A percentile compares a stretch with the other conserved stretches of the same genome.
These are phyloP conservation scores for Eolophus roseicapilla DNA, from an alignment of 2,113 vertebrate species.

Conservation along the genomic window DNA sequence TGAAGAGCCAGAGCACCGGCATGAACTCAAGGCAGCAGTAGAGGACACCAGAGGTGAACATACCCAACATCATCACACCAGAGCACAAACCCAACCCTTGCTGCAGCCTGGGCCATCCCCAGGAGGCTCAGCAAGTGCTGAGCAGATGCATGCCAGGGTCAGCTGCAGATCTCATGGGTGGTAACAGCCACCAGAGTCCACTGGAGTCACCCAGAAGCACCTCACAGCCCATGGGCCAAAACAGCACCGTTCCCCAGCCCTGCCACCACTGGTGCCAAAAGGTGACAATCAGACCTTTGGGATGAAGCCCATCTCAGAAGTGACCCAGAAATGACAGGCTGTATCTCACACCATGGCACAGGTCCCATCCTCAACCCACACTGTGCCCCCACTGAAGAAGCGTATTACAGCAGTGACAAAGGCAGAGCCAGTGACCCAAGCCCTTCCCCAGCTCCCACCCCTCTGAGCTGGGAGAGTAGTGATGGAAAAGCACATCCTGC, in stretches of 20 bases:
- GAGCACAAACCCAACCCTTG: background rate
- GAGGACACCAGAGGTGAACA: background rate
- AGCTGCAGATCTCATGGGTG: rapidly evolving
- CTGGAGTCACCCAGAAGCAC: background rate
- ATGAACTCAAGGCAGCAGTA: background rate
- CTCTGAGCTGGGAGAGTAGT: background rate
- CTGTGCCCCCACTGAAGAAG: rapidly evolving
- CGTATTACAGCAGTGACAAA: rapidly evolving
- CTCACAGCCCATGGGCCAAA: rapidly evolving
- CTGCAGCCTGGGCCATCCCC: background rate
- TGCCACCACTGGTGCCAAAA: background rate
- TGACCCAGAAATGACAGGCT: background rate
- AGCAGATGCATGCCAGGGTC: rapidly evolving
- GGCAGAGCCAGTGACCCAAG: background rate
- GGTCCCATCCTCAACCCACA: background rate
- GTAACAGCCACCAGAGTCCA: background rate
- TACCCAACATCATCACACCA: background rate
- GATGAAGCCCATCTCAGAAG: background rate
- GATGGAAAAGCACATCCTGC: background rate
- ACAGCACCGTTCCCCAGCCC: background rate
- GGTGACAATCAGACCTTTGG: background rate
- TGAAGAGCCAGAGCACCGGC: background rate
- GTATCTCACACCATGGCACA: rapidly evolving
- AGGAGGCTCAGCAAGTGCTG: background rate
- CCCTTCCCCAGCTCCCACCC: background rate